Evolutionary conservation across 2,888 invertebrate species (phyloP).

Genomic region (Willowsia nigromaculata): DNA sequence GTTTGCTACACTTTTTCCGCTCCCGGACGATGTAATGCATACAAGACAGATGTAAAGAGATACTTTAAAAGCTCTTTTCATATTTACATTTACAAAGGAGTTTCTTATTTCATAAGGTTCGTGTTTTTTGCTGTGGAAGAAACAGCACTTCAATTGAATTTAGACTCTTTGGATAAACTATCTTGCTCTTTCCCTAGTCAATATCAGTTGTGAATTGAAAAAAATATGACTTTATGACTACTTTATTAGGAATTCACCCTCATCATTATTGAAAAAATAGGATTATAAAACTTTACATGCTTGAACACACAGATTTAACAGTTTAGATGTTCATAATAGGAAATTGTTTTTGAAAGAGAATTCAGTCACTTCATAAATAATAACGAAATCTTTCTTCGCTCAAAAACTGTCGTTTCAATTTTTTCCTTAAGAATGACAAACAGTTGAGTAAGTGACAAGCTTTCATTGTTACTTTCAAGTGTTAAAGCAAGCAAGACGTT

Average conservation of each 20-base stretch:
- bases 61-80: slow-evolving; percentile 51
- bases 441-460: not conserved
- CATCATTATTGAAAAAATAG: not conserved
- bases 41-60: slow-evolving; percentile 52
- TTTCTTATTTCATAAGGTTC: slow-evolving; percentile 28
- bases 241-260: not conserved
- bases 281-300: not conserved
- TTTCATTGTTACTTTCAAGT: not conserved
- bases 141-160: not conserved
- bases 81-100: slow-evolving; percentile 36
- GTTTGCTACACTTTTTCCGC: not conserved
- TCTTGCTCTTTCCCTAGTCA: not conserved
- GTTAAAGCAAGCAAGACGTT: not conserved
- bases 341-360: not conserved
- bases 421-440: not conserved
- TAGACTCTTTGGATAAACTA: not conserved
- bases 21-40: not conserved
- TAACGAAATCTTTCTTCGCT: not conserved
- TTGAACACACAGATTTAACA: not conserved
- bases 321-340: not conserved
- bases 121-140: not conserved
- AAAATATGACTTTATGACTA: not conserved
- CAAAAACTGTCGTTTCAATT: not conserved
- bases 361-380: not conserved
- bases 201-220: not conserved